Conservation (phyloP, 2,797 vertebrate species). For the Xenopus petersii region DNA sequence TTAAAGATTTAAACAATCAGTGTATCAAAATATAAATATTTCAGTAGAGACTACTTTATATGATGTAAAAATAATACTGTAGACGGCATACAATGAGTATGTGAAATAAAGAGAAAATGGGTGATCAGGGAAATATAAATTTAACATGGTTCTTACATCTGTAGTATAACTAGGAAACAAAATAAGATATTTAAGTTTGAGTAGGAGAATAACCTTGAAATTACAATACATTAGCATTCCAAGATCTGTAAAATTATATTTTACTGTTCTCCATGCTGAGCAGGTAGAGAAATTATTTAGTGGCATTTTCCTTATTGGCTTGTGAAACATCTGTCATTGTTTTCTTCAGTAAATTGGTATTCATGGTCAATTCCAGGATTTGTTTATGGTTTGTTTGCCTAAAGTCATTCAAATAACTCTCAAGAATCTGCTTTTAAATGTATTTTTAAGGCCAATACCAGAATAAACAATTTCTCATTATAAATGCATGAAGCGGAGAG, state of each 20-base stretch:
- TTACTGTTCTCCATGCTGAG: slow-evolving; percentile 32
- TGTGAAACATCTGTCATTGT: slow-evolving; percentile 46
- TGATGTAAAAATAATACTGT: slow-evolving; percentile 9
- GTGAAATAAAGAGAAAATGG: background rate
- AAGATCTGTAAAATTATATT: slow-evolving; percentile 36
- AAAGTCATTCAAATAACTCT: slow-evolving; percentile 43
- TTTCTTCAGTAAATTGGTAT: slow-evolving; percentile 41
- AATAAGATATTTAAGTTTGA: slow-evolving; percentile 24
- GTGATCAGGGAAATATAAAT: slow-evolving; percentile 21
- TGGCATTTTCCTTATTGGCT: slow-evolving; percentile 36
- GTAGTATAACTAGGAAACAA: slow-evolving; percentile 19
- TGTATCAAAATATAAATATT: slow-evolving; percentile 10
- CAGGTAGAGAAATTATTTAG: slow-evolving; percentile 46
- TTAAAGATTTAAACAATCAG: background rate
- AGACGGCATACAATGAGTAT: too few relatives aligned
- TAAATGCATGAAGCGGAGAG: slow-evolving; percentile 27
- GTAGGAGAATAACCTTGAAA: slow-evolving; percentile 41
- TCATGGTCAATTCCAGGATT: slow-evolving; percentile 39
- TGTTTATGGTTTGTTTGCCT: slow-evolving; percentile 45
- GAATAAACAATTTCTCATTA: slow-evolving; percentile 22
- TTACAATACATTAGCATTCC: slow-evolving; percentile 36
- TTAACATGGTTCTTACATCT: slow-evolving; percentile 24
- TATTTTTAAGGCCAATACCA: slow-evolving; percentile 32
- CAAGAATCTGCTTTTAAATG: slow-evolving; percentile 38
- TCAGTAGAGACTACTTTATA: slow-evolving; percentile 9